Evolutionary conservation across 2,888 invertebrate genomes (phyloP), one percentile per base, ranked within the genome.

Genomic region (Leucozona laternaria): DNA sequence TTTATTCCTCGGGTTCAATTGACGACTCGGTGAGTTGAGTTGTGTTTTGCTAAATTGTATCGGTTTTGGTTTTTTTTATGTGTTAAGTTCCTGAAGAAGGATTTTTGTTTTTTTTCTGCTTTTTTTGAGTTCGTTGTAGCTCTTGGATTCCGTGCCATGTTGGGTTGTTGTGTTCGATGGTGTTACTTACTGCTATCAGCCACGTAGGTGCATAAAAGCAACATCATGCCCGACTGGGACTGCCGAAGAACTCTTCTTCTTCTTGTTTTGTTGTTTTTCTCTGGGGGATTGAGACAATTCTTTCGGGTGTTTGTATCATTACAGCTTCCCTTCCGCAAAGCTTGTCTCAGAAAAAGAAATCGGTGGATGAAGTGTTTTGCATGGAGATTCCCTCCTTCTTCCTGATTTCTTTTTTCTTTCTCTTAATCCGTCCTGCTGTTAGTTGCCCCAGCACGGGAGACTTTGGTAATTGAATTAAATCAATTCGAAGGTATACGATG

Each of bases 391-490:
- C 57, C 50, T 77, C 66, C 28, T 60, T 64, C 60, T 66, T 66
- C 48, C 48, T 66, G 31, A 48, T 45, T 57, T 37, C 31, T 17
- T 53, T 40, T 25, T 60, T 58, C 5, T 53, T 45, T 57, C 43
- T 70, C 60, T 71, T 73, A 20, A 8, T 48, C 50, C 22, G 5
- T 73, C 31, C 48, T 48, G 66, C 66, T 64, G 64, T 28, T 48
- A 34, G 48, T 15, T 48, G 28, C 6, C 31, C 20, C 66, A 48
- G 77, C 86, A 88, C 77, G 76, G 71, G 79, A 72, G 79, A 75
- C 50, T 53, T 37, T 82, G 82, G 88, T 89, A 88, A 89, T 89
- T 89, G 89, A 89, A 89, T 89, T 89, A 89, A 89, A 89, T 89
- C 89, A 89, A 89, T 89, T 88, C 88, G 77, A 89, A 86, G 88